These are phyloP conservation scores for Tetanocera ferruginea DNA, from an alignment of 2,888 invertebrate species.

Conservation along the genomic window DNA sequence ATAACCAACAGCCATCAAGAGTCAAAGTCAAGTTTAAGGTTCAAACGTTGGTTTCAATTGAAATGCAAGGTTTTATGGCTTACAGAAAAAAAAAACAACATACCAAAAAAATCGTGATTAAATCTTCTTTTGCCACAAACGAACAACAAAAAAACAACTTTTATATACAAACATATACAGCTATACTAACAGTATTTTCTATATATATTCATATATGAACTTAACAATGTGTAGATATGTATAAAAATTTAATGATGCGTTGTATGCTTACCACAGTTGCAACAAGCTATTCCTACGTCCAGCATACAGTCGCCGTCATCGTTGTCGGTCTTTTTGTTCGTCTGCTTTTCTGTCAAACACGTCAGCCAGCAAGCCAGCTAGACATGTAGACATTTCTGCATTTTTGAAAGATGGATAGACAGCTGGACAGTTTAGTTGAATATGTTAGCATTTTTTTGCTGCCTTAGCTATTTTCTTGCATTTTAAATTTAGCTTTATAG, in stretches of 20 bases:
- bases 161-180: background rate
- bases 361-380: background rate
- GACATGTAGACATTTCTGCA: conserved; percentile 28
- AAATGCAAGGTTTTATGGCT: background rate
- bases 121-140: conserved; percentile 44
- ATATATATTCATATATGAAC: background rate
- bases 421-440: conserved; percentile 54
- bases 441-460: conserved; percentile 53
- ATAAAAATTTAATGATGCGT: conserved; percentile 9
- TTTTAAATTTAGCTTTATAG: conserved; percentile 50
- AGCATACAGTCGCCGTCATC: background rate
- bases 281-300: background rate
- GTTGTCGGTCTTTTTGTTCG: conserved; percentile 54
- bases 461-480: conserved; percentile 46
- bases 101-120: conserved; percentile 48
- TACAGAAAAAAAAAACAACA: conserved; percentile 8
- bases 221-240: background rate
- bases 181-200: background rate
- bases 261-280: too few species aligned
- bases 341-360: conserved; percentile 49
- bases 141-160: background rate
- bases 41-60: conserved; percentile 49
- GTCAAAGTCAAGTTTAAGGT: conserved; percentile 67
- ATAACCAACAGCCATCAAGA: conserved; percentile 47
- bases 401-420: conserved; percentile 53